Evolutionary conservation across 2,888 invertebrate species (phyloP).

Genomic region (Mayetiola destructor): DNA sequence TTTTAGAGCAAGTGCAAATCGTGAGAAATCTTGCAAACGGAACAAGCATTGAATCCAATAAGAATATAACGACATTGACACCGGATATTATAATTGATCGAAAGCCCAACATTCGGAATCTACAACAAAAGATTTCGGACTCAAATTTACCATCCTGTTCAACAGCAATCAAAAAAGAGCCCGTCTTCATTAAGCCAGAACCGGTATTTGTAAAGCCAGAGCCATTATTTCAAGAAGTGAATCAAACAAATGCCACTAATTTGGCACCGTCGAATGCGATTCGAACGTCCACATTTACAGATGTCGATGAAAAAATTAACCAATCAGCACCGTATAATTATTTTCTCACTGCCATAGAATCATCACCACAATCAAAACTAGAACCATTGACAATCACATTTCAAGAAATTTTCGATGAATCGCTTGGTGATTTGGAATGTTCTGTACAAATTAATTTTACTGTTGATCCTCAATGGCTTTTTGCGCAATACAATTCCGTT

Average conservation of each 20-base stretch:
- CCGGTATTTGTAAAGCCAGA: no score
- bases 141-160: no score
- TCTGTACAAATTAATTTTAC: slow-evolving; percentile 86
- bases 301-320: slow-evolving; percentile 51
- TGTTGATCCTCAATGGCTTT: slow-evolving; percentile 79
- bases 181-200: no score
- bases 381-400: slow-evolving; percentile 56
- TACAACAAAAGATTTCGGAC: no score
- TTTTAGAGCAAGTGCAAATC: slow-evolving; percentile 49
- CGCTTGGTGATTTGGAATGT: slow-evolving; percentile 56
- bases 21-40: slow-evolving; percentile 27
- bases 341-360: slow-evolving; percentile 59
- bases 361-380: slow-evolving; percentile 44
- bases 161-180: no score
- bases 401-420: slow-evolving; percentile 62
- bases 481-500: slow-evolving; percentile 69
- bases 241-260: no score
- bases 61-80: neutral
- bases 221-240: no score
- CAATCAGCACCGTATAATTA: slow-evolving; percentile 56
- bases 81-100: neutral
- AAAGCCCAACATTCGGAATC: no score
- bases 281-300: slow-evolving; percentile 16
- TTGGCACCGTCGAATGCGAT: no score
- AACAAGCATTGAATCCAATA: neutral